Base-by-base conservation (phyloP, 37 sponge, comb jelly and placozoan genomes). In the Cliona cf. orientalis region DNA sequence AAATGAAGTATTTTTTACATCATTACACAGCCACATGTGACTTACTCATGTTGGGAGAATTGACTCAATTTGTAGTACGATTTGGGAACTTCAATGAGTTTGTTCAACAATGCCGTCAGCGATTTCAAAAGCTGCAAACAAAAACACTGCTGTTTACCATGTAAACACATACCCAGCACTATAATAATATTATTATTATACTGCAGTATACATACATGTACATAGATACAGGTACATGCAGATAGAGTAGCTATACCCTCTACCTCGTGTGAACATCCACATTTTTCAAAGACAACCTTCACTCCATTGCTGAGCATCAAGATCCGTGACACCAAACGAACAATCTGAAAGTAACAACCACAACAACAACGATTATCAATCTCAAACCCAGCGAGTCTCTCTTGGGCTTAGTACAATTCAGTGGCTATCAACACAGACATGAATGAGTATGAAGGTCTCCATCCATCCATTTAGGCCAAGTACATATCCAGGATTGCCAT, bases 191-290 rank as follows among this genome's bases (percentile, higher is more conserved):
- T 6, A 69, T 6, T 69, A 38, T 37, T 21, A 66, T 26, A 62
- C 25, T 28, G 64, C 28, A 62, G 25, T 67, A 5, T 35, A 67
- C 14, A n/a, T n/a, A 36, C 11, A 17, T 9, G 11, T 35, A 67
- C 69, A 67, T 28, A 36, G 17, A 11, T 6, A 5, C 61, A 43
- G 46, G n/a, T n/a, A n/a, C n/a, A n/a, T n/a, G n/a, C n/a, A n/a
- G n/a, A n/a, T n/a, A n/a, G n/a, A n/a, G n/a, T n/a, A n/a, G n/a
- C n/a, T n/a, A n/a, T n/a, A n/a, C n/a, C n/a, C n/a, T n/a, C n/a
- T 66, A 79, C 79, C 33, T 79, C 67, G 49, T 49, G 53, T 34
- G 79, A 44, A 32, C 79, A 79, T 23, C 55, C 34, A 26, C 79
- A 79, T 25, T 36, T 60, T 45, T 76, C 77, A 43, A 76, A 61